phyloP scores from a whole-genome alignment of 2,113 vertebrate species.

The Fregata magnificens region DNA sequence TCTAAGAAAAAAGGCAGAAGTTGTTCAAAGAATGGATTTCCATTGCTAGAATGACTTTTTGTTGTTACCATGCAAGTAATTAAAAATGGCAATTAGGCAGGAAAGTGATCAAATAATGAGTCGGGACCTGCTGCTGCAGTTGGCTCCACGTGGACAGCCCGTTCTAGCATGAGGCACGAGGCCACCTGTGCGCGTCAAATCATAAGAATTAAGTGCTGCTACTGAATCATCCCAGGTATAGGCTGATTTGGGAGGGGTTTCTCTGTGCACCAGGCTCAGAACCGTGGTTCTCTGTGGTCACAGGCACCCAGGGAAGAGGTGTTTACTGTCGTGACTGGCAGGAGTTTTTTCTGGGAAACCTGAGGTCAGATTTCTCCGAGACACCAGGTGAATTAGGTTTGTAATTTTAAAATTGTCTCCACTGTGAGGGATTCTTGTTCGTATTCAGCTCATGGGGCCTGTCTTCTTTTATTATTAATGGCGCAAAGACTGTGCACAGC shows the following conservation, averaged over 20 bases:
- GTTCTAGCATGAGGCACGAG: background rate
- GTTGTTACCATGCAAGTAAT: background rate
- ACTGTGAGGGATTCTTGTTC: background rate
- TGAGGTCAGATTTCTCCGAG: background rate
- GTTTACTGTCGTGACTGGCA: background rate
- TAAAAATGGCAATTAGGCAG: conserved; percentile 36
- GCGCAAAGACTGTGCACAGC: background rate
- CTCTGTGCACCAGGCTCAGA: background rate
- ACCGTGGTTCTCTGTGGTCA: background rate
- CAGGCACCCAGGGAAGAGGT: background rate
- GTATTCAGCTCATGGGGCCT: background rate
- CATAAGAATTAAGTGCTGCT: rapidly evolving
- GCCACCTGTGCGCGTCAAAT: background rate
- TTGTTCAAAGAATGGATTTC: conserved; percentile 62
- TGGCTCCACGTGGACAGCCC: background rate
- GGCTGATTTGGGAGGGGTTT: background rate
- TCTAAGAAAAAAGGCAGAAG: conserved; percentile 20
- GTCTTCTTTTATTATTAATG: background rate
- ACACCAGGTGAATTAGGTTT: background rate
- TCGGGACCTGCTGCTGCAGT: background rate
- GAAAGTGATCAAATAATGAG: background rate
- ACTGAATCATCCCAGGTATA: background rate
- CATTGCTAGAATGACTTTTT: background rate
- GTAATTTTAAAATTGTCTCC: background rate
- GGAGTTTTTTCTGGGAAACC: background rate